phyloP scores from a whole-genome alignment of 2,113 vertebrate genomes.

The Rhinichthys klamathensis region DNA sequence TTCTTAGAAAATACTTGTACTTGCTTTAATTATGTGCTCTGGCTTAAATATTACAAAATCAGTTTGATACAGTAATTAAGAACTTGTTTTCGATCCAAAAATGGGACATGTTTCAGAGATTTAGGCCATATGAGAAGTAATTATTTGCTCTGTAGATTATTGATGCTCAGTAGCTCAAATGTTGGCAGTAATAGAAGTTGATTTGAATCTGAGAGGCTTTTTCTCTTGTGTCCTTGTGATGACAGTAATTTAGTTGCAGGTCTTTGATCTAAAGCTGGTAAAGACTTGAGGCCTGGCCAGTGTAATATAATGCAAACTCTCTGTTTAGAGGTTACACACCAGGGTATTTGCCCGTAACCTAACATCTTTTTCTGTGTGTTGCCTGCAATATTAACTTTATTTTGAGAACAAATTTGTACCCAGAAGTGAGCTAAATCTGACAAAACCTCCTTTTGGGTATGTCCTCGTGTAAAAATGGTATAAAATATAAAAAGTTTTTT shows the following conservation, averaged over 20 bases:
- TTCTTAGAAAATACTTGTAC: conserved; percentile 4
- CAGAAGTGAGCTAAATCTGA: too few species aligned
- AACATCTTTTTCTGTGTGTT: too few species aligned
- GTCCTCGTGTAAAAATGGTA: too few species aligned
- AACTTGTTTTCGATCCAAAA: background rate
- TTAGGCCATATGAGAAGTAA: background rate
- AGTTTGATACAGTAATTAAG: background rate
- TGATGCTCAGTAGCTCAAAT: background rate
- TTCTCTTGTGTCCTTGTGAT: conserved; percentile 2
- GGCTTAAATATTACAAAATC: background rate
- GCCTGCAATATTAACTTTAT: too few species aligned
- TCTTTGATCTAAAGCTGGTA: conserved; percentile 1
- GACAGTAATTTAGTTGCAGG: background rate
- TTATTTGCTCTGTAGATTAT: background rate
- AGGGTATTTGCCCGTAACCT: too few species aligned
- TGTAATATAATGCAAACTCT: background rate
- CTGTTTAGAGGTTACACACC: too few species aligned
- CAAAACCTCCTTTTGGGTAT: too few species aligned
- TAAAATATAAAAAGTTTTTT: too few species aligned
- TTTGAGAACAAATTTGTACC: too few species aligned
- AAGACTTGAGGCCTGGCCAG: background rate
- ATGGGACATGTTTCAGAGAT: background rate
- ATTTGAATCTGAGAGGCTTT: background rate
- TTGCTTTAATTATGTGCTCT: conserved; percentile 19
- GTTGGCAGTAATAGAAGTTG: background rate